phyloP scores from a whole-genome alignment of 2,113 vertebrate species.

The Macaca nemestrina region DNA sequence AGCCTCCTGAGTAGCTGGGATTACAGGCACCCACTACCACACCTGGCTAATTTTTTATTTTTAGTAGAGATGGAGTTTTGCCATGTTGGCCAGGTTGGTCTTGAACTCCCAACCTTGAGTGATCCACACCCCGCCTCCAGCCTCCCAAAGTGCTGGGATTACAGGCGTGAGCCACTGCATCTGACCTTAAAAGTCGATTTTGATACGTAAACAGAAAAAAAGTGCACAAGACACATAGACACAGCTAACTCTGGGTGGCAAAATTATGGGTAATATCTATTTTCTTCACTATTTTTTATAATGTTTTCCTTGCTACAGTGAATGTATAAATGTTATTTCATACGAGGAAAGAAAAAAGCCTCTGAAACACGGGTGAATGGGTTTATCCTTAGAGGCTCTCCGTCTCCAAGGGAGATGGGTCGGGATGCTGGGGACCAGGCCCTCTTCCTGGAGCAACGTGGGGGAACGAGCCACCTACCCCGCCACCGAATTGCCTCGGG shows the following conservation, averaged over 20 bases:
- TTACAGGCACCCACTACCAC: no score
- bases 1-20: no score
- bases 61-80: no score
- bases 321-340: not conserved
- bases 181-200: no score
- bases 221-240: not conserved
- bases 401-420: accelerated
- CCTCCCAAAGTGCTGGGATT: no score
- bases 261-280: not conserved
- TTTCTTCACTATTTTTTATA: not conserved
- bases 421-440: accelerated
- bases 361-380: not conserved
- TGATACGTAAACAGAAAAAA: accelerated
- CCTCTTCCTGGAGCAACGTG: accelerated
- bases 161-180: no score
- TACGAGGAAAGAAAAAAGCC: not conserved
- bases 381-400: not conserved
- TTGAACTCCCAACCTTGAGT: no score
- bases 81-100: no score
- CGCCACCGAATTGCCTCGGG: accelerated
- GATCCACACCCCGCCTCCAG: no score
- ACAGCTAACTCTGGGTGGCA: not conserved
- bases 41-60: no score
- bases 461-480: accelerated
- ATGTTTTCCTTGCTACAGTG: not conserved